Conservation (phyloP, 2,113 vertebrate genomes). For the Podilymbus podiceps region DNA sequence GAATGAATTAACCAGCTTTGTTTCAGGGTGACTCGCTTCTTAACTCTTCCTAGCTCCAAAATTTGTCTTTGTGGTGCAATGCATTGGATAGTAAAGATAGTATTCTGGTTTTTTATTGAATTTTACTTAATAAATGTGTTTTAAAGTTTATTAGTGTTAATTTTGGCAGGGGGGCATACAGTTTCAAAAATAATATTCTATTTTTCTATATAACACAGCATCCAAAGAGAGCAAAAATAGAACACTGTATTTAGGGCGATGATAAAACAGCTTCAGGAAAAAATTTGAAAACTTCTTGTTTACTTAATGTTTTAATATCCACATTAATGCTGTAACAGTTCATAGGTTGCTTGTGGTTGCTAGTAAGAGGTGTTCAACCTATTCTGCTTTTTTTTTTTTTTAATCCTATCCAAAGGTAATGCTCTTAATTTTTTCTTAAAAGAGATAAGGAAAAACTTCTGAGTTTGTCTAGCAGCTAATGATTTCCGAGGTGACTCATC, state of each 20-base stretch:
- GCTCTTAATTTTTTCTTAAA: background rate
- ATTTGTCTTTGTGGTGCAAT: background rate
- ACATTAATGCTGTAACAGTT: rapidly evolving
- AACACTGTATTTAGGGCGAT: background rate
- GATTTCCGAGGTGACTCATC: background rate
- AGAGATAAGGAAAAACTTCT: background rate
- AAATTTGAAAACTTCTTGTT: background rate
- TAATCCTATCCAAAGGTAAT: background rate
- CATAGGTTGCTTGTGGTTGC: background rate
- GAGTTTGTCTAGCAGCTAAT: background rate
- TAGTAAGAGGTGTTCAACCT: background rate
- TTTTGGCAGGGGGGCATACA: background rate
- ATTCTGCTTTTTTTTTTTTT: background rate
- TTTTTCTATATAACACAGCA: background rate
- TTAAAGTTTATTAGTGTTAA: background rate
- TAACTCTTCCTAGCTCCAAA: background rate
- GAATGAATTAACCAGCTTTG: background rate
- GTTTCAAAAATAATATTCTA: background rate
- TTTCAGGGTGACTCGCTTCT: background rate
- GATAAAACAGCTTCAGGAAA: background rate
- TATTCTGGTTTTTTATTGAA: background rate
- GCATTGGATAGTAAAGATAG: background rate
- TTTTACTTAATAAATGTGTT: background rate
- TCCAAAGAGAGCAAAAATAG: background rate
- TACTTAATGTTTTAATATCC: background rate